A percentile compares a stretch with the other conserved stretches of the same genome.
Conservation (phyloP, 2,888 invertebrate species). For the Cynaeus angustus region DNA sequence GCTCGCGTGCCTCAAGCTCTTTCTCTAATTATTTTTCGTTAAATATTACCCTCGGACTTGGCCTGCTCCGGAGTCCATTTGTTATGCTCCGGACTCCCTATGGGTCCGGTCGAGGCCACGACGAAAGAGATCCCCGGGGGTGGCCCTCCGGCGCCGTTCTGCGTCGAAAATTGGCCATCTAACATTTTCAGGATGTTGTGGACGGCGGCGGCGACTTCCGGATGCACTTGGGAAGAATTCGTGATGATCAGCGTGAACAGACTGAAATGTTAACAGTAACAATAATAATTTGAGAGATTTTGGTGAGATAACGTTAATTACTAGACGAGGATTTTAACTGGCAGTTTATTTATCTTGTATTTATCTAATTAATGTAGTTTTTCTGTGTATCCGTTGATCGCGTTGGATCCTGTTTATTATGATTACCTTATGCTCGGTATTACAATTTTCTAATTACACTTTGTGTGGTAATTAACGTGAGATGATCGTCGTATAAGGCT, state of each 20-base stretch:
- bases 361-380: too few species aligned
- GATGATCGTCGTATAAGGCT: too few species aligned
- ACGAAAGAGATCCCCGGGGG: slow-evolving; percentile 41
- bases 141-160: slow-evolving; percentile 15
- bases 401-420: too few species aligned
- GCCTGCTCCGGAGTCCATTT: slow-evolving; percentile 24
- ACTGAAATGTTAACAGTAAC: slow-evolving; percentile 5
- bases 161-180: slow-evolving; percentile 31
- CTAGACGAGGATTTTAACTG: too few species aligned
- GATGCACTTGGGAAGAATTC: slow-evolving; percentile 28
- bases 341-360: too few species aligned
- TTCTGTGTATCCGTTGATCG: too few species aligned
- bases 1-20: slow-evolving; percentile 6
- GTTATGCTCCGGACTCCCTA: slow-evolving; percentile 29
- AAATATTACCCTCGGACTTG: slow-evolving; percentile 24
- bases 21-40: slow-evolving; percentile 13
- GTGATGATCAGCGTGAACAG: slow-evolving; percentile 4
- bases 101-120: slow-evolving; percentile 32
- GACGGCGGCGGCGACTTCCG: slow-evolving; percentile 32
- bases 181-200: slow-evolving; percentile 46
- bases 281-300: background rate
- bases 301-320: too few species aligned
- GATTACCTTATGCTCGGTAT: too few species aligned
- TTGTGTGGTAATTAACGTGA: too few species aligned
- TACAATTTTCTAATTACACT: too few species aligned